phyloP scores from a whole-genome alignment of 2,797 vertebrate species.

The Eulemur albifrons region DNA sequence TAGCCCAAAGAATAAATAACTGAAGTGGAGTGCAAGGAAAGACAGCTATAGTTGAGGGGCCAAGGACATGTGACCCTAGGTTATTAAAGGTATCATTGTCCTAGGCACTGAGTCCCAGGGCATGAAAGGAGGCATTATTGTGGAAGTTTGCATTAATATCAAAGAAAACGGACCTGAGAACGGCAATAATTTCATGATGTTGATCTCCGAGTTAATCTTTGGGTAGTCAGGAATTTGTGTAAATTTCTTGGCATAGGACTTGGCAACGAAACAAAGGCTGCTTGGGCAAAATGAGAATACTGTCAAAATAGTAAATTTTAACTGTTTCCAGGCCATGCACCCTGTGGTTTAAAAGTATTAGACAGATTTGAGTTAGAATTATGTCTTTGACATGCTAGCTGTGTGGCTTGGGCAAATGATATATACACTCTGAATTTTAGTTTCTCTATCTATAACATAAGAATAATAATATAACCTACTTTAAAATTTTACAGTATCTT shows the following conservation, averaged over 20 bases:
- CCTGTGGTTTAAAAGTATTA: neutral
- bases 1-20: neutral
- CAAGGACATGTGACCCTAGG: neutral
- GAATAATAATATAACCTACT: neutral
- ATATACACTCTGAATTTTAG: neutral
- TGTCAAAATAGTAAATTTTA: neutral
- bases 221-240: neutral
- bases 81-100: neutral
- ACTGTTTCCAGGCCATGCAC: neutral
- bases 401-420: neutral
- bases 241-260: neutral
- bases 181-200: neutral
- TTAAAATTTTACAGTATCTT: neutral
- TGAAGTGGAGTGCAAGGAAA: neutral
- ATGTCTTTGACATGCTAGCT: neutral
- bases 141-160: neutral
- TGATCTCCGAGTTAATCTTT: neutral
- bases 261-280: neutral
- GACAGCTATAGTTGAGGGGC: neutral
- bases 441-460: neutral
- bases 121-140: rapidly evolving
- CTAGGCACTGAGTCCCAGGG: neutral
- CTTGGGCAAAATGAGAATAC: neutral
- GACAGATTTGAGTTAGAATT: constrained; percentile 8
- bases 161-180: neutral